A percentile compares a stretch with the other conserved stretches of the same genome.
phyloP scores from a whole-genome alignment of 2,797 vertebrate genomes.

The Schizopygopsis pylzovi region DNA sequence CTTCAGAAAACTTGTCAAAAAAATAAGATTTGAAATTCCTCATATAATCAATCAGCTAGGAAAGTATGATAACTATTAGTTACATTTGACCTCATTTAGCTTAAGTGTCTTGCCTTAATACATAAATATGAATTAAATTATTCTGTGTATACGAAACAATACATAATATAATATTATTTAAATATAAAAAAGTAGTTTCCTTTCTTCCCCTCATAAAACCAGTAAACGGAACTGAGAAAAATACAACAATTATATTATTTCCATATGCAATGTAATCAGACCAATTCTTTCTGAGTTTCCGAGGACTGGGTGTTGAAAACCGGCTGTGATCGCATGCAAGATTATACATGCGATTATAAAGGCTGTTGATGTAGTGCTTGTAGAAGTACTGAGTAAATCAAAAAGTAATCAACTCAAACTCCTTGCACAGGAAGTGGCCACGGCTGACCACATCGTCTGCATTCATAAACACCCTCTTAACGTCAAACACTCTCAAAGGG shows the following conservation, averaged over 20 bases:
- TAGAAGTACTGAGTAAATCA: conserved; percentile 36
- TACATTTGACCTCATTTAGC: not conserved
- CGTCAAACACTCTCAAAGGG: conserved; percentile 24
- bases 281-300: conserved; percentile 2
- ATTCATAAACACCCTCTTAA: conserved; percentile 36
- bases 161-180: not conserved
- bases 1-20: not conserved
- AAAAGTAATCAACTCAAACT: conserved; percentile 36
- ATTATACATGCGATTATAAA: conserved; percentile 22
- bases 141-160: not conserved
- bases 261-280: conserved; percentile 20
- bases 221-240: not conserved
- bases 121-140: not conserved
- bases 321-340: conserved; percentile 23
- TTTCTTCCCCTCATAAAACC: not conserved
- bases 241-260: not conserved
- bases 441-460: conserved; percentile 38
- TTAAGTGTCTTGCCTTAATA: not conserved
- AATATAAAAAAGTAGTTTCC: not conserved
- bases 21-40: not conserved
- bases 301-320: conserved; percentile 29
- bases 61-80: not conserved
- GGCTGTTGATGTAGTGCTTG: conserved; percentile 34
- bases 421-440: conserved; percentile 35
- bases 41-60: not conserved